phyloP scores from a whole-genome alignment of 2,888 invertebrate species.

The Trichopria drosophilae region DNA sequence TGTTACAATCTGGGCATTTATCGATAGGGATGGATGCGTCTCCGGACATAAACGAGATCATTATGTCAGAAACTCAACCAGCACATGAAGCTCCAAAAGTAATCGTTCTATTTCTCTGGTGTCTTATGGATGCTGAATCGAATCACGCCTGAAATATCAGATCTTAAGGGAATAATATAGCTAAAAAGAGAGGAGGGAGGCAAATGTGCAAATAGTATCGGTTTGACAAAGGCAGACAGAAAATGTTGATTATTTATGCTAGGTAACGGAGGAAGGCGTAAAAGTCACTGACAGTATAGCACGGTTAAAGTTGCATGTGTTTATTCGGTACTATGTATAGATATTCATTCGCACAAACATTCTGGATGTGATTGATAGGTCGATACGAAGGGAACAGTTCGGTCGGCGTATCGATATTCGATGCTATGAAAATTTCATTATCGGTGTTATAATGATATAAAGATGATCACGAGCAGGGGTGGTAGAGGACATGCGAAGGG shows the following conservation, averaged over 20 bases:
- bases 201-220: too few relatives aligned
- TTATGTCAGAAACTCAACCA: conserved; percentile 48
- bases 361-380: conserved; percentile 46
- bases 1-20: conserved; percentile 53
- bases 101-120: too few relatives aligned
- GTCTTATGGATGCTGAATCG: too few relatives aligned
- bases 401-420: conserved; percentile 50
- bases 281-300: conserved; percentile 13
- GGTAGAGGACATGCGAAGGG: conserved; percentile 28
- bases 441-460: conserved; percentile 50
- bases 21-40: conserved; percentile 44
- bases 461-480: conserved; percentile 38
- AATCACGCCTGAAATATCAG: too few relatives aligned
- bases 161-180: too few relatives aligned
- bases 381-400: conserved; percentile 37
- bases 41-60: conserved; percentile 44
- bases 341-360: conserved; percentile 1
- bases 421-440: conserved; percentile 53
- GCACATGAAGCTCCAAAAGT: too few relatives aligned
- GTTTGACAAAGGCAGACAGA: too few relatives aligned
- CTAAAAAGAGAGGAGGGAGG: conserved; percentile 21
- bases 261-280: conserved; percentile 9
- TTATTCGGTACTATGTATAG: too few relatives aligned
- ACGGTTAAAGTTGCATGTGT: too few relatives aligned
- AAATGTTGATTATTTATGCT: too few relatives aligned